Base-by-base conservation (phyloP, 2,113 vertebrate species). In the Cheilinus undulatus region DNA sequence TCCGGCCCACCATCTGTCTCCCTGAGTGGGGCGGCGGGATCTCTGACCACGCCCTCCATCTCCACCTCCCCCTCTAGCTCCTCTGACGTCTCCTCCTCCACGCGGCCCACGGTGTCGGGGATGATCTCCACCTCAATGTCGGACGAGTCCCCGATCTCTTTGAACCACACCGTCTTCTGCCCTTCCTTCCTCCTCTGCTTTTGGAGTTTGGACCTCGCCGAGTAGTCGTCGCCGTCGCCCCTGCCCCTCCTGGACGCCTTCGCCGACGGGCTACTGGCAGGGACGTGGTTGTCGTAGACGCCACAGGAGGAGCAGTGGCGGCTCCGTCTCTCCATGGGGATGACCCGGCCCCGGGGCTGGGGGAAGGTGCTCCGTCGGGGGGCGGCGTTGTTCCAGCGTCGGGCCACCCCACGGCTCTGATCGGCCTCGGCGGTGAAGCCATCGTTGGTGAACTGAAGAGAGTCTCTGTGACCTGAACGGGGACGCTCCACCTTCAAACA, bases 151-250 rank as follows among this genome's bases (percentile, higher is more conserved):
- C 93, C 91, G 20, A 86, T 93, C 69, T 95, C 93, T 60, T 94
- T 94, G 82, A 96, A 96, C 95, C 94, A 96, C 49, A 95, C 94
- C 0, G 88, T 89, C 78, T 95, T 96, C 73, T 93, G 94, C 17
- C 92, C 92, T 23, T 95, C 93, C 53, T 43, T 86, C 62, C 89
- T 91, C 64, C 87, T 91, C 67, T 93, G 94, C 73, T 90, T 93
- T 27, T 83, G 77, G 26, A 94, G 86, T 64, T 90, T 89, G 3
- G 92, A 89, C 58, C 86, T 92, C 2, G 75, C 65, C 34, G 67
- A 7, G 32, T 83, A 62, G 30, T 88, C 86, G 5, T 79, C 88
- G 69, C 50, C 71, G 1, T 93, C 90, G 6, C 82, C 84, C 3
- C 69, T 4, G 15, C 71, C 2, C 40, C 71, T 71, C 48, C 68